Conservation (phyloP, 2,888 invertebrate species). For the Philhelius pedissequus region DNA sequence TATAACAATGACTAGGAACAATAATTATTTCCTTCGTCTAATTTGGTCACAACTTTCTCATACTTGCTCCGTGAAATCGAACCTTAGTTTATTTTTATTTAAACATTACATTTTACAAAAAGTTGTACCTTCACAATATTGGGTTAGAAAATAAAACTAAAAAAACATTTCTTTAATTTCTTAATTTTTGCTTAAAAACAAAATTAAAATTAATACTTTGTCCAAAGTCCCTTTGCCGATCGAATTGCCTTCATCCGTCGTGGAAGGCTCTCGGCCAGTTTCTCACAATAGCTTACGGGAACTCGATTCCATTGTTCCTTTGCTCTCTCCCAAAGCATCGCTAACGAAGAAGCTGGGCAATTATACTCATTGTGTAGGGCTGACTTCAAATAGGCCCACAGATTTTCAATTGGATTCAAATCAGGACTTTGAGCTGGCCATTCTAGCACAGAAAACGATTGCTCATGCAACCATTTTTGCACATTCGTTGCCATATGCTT, state of each 20-base stretch:
- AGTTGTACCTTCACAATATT: too few species aligned
- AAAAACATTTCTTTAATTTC: too few species aligned
- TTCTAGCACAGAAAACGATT: constrained; percentile 31
- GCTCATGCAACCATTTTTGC: constrained; percentile 40
- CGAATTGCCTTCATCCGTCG: constrained; percentile 46
- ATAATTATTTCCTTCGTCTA: too few species aligned
- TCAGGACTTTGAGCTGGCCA: constrained; percentile 62
- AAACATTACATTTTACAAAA: too few species aligned
- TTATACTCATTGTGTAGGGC: constrained; percentile 45
- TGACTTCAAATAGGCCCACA: constrained; percentile 61
- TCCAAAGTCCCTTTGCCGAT: constrained; percentile 46
- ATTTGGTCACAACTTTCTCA: too few species aligned
- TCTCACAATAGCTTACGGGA: constrained; percentile 44
- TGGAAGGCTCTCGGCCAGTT: constrained; percentile 30
- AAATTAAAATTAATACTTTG: constrained; percentile 31
- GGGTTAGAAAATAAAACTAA: too few species aligned
- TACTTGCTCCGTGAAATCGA: too few species aligned
- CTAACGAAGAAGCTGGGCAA: constrained; percentile 28
- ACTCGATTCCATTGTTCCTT: constrained; percentile 45
- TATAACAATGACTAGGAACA: too few species aligned
- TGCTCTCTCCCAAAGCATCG: constrained; percentile 26
- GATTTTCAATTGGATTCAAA: constrained; percentile 58
- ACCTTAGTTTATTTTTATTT: too few species aligned
- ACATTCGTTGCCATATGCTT: constrained; percentile 55
- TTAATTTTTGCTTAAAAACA: too few species aligned